Base-by-base conservation (phyloP, 2,888 invertebrate genomes). In the Cordilura impudica region DNA sequence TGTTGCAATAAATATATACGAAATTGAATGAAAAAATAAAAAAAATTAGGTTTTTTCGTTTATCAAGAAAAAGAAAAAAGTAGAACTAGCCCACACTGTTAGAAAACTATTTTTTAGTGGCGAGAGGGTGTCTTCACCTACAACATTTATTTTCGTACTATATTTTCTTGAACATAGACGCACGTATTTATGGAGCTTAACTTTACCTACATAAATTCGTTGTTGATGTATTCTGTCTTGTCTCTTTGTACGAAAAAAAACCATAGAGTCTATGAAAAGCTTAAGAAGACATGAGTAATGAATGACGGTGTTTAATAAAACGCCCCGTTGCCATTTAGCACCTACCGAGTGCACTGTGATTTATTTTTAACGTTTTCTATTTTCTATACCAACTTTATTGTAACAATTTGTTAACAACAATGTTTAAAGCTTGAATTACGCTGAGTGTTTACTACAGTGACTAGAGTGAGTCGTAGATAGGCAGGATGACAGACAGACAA, bases 381-480 rank as follows among this genome's bases (percentile, higher is more conserved):
- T 47, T 35, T 53, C 43, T 6, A 49, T 47, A 21, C 26, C 2
- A 56, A 53, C 3, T 45, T 79, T 71, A 54, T 71, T 79, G 75
- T 67, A 75, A 79, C 72, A 75, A 79, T 75, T 79, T 79, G 79
- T 79, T 75, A 79, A 75, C 71, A 75, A 75, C 63, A 79, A 51
- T 72, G 71, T 79, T 78, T 49, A 61, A 65, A 65, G 66, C 47
- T 73, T 51, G 51, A 58, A 47, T 69, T 19, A 51, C 51, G 69
- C 29, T 65, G 31, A 65, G 29, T 16, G 43, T 26, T 26, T 26
- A 4, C 26, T 26, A 39, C 19, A 23, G n/a, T 21, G 45, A 31
- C 47, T 43, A 56, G 19, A 56, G 16, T n/a, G 12, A 56, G 23
- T 12, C 19, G 35, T 16, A 1, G 31, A 3, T 12, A 19, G 21